Evolutionary conservation across 1,140 invertebrate species (phyloP), one percentile per base, ranked within the genome.

Genomic region (Arctopsyche grandis): DNA sequence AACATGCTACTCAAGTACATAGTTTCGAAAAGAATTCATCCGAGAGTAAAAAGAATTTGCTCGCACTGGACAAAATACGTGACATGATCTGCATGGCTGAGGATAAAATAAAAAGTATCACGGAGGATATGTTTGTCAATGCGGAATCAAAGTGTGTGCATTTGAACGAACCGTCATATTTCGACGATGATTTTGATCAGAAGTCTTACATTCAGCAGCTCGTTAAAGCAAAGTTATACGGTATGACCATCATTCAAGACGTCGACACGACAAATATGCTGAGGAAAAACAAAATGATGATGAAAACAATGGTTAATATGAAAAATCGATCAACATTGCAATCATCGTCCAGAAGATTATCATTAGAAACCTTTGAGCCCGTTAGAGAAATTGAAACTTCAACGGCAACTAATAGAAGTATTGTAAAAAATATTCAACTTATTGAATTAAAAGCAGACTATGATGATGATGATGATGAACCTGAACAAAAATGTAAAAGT

Each of bases 101-200:
- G 79, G 86, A 87, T 75, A 86, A 88, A 80, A 83, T 89, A 29
- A 86, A 87, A 81, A 81, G 85, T 69, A 84, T 89, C 16, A 86
- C 86, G 56, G 83, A 84, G 52, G 86, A 87, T 83, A 79, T 87
- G 48, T 78, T 84, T 7, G 85, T 83, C 77, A 86, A 85, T 70
- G 83, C 85, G 71, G 84, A 85, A 75, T 81, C 83, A 43, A 79
- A 85, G 29, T 86, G 85, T 83, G 80, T 85, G 3, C 84, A 86
- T 81, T 26, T 81, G 4, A 82, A 84, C 14, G 78, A 83, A 71
- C 86, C 87, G 0, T 84, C 81, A 43, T 87, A 87, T 24, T 83
- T 88, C 29, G 87, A 89, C 52, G 85, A 88, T 76, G 85, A 88
- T 69, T 89, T 87, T 80, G 88, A 89, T 83, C 85, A 88, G 81